A percentile compares a stretch with the other conserved stretches of the same genome.
These are phyloP conservation scores for Sialis lutaria DNA, from an alignment of 2,888 invertebrate genomes.

Conservation along the genomic window DNA sequence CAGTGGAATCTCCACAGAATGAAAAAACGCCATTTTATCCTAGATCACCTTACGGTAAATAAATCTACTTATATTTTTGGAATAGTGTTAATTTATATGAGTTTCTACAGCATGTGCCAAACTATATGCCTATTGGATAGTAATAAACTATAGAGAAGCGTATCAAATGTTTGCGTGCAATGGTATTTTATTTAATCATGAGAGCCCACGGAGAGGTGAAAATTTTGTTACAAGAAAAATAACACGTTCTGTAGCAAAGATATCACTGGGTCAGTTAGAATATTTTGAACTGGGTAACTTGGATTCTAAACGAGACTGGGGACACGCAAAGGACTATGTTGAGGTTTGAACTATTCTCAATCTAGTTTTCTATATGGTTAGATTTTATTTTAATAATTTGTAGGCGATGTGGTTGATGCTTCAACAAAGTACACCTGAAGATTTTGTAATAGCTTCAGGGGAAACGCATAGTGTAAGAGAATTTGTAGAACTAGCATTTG, in stretches of 20 bases:
- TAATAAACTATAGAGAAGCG: slow-evolving; percentile 88
- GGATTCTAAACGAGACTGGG: slow-evolving; percentile 96
- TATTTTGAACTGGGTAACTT: slow-evolving; percentile 82
- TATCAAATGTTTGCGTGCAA: slow-evolving; percentile 92
- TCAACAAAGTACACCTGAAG: slow-evolving; percentile 78
- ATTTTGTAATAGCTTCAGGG: slow-evolving; percentile 95
- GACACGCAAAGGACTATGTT: slow-evolving; percentile 90
- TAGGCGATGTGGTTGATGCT: slow-evolving; percentile 99
- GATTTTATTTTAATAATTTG: slow-evolving; percentile 7
- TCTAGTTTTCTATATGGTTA: not conserved
- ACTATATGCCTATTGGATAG: slow-evolving; percentile 91
- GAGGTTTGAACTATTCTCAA: slow-evolving; percentile 37
- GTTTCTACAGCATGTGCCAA: slow-evolving; percentile 69
- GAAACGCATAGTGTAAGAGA: slow-evolving; percentile 89
- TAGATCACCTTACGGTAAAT: slow-evolving; percentile 83
- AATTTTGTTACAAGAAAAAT: slow-evolving; percentile 98
- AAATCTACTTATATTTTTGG: not conserved
- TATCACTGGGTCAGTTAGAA: slow-evolving; percentile 71
- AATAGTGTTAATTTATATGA: not conserved
- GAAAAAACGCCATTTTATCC: slow-evolving; percentile 95
- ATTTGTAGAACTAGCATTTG: slow-evolving; percentile 87
- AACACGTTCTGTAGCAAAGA: slow-evolving; percentile 94
- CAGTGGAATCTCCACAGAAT: slow-evolving; percentile 78
- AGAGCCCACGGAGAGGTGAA: slow-evolving; percentile 88
- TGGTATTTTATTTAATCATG: slow-evolving; percentile 92